A percentile compares a stretch with the other conserved stretches of the same genome.
Evolutionary conservation across 2,888 invertebrate genomes (phyloP).

Genomic region (Proisotoma minuta): DNA sequence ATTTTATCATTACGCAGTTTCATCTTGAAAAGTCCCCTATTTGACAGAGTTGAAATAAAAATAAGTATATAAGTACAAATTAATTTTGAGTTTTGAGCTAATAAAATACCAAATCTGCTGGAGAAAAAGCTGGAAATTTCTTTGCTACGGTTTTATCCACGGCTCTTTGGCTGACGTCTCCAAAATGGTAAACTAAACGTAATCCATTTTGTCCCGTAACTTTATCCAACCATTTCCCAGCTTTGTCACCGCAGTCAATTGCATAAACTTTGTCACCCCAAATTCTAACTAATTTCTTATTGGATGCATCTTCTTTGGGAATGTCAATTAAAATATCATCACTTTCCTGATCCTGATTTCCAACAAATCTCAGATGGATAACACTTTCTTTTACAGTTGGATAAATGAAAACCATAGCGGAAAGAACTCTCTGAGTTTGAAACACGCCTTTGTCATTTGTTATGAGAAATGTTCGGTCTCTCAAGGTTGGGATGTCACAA

Average conservation of each 20-base stretch:
- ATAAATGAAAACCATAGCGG: constrained; percentile 23
- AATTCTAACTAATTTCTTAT: constrained; percentile 9
- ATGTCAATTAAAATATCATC: constrained; percentile 19
- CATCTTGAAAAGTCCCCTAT: constrained; percentile 43
- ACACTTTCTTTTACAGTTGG: constrained; percentile 21
- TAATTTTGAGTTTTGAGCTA: neutral
- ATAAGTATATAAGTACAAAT: neutral
- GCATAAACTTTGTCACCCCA: constrained; percentile 28
- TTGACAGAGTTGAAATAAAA: no score
- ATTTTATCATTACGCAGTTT: constrained; percentile 44
- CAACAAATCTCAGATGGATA: constrained; percentile 18
- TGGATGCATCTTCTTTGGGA: constrained; percentile 5
- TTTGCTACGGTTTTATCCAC: constrained; percentile 11
- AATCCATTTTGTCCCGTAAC: constrained; percentile 23
- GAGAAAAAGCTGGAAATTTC: constrained; percentile 22
- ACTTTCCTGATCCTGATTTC: constrained; percentile 12
- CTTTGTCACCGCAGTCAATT: constrained; percentile 43
- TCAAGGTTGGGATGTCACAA: constrained; percentile 8
- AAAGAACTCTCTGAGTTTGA: constrained; percentile 21
- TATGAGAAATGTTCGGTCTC: constrained; percentile 41
- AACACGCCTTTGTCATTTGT: constrained; percentile 26
- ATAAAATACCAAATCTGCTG: constrained; percentile 18
- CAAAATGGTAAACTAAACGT: constrained; percentile 28
- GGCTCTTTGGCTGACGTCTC: constrained; percentile 20
- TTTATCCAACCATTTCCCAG: constrained; percentile 31